Evolutionary conservation across 2,797 vertebrate species (phyloP).

Genomic region (Epinephelus malabaricus): DNA sequence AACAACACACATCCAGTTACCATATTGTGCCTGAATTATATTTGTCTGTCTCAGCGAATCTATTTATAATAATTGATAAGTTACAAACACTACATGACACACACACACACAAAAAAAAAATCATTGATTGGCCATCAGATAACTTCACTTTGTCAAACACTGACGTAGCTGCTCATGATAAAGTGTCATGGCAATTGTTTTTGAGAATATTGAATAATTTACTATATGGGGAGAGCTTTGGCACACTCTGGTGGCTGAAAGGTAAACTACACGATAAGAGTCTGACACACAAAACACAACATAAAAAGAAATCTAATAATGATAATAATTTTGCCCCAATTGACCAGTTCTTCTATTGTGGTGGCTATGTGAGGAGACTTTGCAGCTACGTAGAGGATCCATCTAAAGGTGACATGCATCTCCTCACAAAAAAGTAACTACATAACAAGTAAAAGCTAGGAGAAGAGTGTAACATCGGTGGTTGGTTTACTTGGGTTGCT

Average conservation of each 20-base stretch:
- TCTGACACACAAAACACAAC: too few species aligned
- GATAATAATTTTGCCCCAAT: neutral
- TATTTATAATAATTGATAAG: neutral
- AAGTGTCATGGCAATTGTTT: neutral
- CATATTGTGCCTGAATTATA: neutral
- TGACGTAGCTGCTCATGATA: neutral
- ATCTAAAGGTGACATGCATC: neutral
- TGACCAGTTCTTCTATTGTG: neutral
- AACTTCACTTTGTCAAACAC: neutral
- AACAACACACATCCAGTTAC: constrained; percentile 5
- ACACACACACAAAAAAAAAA: too few species aligned
- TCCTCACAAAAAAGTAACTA: neutral
- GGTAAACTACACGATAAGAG: neutral
- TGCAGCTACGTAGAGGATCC: neutral
- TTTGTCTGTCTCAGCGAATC: neutral
- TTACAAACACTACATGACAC: neutral
- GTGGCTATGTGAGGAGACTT: too few species aligned
- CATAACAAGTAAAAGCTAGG: neutral
- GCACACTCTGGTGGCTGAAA: constrained; percentile 16
- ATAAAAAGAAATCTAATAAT: neutral
- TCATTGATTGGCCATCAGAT: neutral
- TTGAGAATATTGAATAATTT: neutral
- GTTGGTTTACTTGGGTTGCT: neutral
- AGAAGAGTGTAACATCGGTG: neutral
- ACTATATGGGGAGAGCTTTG: neutral